A percentile compares a stretch with the other conserved stretches of the same genome.
These are phyloP conservation scores for Pollenia labialis DNA, from an alignment of 2,888 invertebrate species.

Conservation along the genomic window DNA sequence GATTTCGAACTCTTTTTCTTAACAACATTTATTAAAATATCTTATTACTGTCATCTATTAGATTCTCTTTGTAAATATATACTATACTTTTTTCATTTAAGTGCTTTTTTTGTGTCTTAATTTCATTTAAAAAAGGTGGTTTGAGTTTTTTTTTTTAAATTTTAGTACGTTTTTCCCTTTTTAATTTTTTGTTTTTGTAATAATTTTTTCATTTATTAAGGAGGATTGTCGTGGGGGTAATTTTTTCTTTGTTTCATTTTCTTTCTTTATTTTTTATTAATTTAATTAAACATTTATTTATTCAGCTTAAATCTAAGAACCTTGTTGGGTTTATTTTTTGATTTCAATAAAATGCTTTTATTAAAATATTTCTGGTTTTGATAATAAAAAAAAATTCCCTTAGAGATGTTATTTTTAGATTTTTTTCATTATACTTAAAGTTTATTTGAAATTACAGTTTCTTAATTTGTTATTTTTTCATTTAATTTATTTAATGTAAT, in stretches of 20 bases:
- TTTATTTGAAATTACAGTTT: conserved; percentile 84
- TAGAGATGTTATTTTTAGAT: conserved; percentile 60
- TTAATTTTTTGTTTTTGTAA: not conserved
- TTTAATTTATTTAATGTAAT: conserved; percentile 51
- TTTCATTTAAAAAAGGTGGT: conserved; percentile 68
- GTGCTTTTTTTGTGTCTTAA: conserved; percentile 20
- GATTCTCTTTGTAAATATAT: conserved; percentile 33
- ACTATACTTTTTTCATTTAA: conserved; percentile 22
- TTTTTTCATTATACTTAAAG: conserved; percentile 69
- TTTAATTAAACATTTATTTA: conserved; percentile 17
- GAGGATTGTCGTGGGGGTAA: conserved; percentile 69
- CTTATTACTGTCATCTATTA: conserved; percentile 52
- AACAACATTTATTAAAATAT: conserved; percentile 62
- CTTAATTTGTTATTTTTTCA: conserved; percentile 79
- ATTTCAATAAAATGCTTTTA: conserved; percentile 61
- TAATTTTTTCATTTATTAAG: conserved; percentile 37
- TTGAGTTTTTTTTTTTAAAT: conserved; percentile 29
- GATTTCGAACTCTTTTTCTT: conserved; percentile 36
- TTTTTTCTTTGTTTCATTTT: conserved; percentile 23
- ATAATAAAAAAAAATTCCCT: conserved; percentile 59
- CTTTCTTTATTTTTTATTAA: conserved; percentile 11
- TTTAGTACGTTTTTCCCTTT: conserved; percentile 43
- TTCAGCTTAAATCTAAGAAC: conserved; percentile 55
- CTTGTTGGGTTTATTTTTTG: conserved; percentile 41
- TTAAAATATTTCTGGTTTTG: conserved; percentile 50